Evolutionary conservation across 2,888 invertebrate species (phyloP).

Genomic region (Camptogramma bilineatum): DNA sequence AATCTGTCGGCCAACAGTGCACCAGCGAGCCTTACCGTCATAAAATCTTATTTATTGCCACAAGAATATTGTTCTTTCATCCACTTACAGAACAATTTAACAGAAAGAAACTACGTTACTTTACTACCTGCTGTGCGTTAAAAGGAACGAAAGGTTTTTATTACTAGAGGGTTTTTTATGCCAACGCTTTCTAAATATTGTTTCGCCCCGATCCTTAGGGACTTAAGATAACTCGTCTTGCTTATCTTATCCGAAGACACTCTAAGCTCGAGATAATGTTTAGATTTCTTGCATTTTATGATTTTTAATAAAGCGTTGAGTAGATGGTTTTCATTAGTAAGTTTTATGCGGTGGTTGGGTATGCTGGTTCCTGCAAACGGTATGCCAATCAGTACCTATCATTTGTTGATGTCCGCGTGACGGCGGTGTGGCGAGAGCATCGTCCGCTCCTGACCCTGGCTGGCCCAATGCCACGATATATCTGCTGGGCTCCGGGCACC

Average conservation of each 20-base stretch:
- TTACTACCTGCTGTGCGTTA: conserved; percentile 71
- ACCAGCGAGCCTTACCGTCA: conserved; percentile 55
- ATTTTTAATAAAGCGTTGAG: conserved; percentile 39
- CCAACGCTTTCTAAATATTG: conserved; percentile 70
- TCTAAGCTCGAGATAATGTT: conserved; percentile 64
- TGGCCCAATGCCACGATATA: conserved; percentile 82
- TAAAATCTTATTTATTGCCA: conserved; percentile 71
- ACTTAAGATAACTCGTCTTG: conserved; percentile 65
- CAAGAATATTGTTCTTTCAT: conserved; percentile 66
- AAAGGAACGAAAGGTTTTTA: conserved; percentile 60
- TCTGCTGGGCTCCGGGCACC: conserved; percentile 65
- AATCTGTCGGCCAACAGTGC: conserved; percentile 54
- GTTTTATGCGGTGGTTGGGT: conserved; percentile 5
- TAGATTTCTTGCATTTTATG: conserved; percentile 49
- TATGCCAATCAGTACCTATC: conserved; percentile 47
- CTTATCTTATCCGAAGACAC: conserved; percentile 73
- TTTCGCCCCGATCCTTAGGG: conserved; percentile 61
- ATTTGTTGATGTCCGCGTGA: conserved; percentile 57
- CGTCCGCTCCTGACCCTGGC: conserved; percentile 84
- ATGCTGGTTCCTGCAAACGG: conserved; percentile 37
- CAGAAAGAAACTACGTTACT: conserved; percentile 55
- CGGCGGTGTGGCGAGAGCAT: conserved; percentile 66
- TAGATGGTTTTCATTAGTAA: conserved; percentile 15
- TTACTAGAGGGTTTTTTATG: conserved; percentile 61
- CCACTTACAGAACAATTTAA: conserved; percentile 64